A percentile compares a stretch with the other conserved stretches of the same genome.
Conservation (phyloP, 2,113 vertebrate species). For the Mobula birostris region DNA sequence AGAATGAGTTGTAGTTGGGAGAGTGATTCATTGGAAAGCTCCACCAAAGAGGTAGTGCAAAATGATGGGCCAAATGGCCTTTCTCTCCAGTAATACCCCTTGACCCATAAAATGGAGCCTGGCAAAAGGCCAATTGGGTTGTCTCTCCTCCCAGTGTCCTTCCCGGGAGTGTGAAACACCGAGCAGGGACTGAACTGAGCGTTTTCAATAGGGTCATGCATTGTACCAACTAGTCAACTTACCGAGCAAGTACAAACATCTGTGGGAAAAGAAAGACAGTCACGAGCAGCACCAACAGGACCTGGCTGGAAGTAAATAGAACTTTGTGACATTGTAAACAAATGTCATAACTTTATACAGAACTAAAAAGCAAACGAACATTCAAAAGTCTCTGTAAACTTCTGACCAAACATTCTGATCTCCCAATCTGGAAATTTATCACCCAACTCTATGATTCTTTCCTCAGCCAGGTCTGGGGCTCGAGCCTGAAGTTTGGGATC, state of each 20-base stretch:
- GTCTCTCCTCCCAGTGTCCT: too few relatives aligned
- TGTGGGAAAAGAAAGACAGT: slow-evolving; percentile 39
- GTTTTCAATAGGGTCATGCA: too few relatives aligned
- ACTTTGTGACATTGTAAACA: background rate
- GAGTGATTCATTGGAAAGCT: too few relatives aligned
- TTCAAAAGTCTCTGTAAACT: background rate
- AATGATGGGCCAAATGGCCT: background rate
- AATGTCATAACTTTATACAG: background rate
- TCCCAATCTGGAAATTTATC: too few relatives aligned
- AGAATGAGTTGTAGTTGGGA: too few relatives aligned
- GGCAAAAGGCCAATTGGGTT: too few relatives aligned
- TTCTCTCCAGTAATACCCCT: background rate
- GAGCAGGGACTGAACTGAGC: too few relatives aligned
- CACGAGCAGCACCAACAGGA: slow-evolving; percentile 39
- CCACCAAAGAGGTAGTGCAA: too few relatives aligned
- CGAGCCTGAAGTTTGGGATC: too few relatives aligned
- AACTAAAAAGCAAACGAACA: background rate
- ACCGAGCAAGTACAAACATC: slow-evolving; percentile 47
- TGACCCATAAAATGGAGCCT: background rate
- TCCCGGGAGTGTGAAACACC: too few relatives aligned
- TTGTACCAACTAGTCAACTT: background rate
- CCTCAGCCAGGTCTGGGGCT: too few relatives aligned
- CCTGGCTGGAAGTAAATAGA: slow-evolving; percentile 40
- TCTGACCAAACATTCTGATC: too few relatives aligned
- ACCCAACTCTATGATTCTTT: background rate